A percentile compares a stretch with the other conserved stretches of the same genome.
Evolutionary conservation across 1,140 invertebrate species (phyloP).

Genomic region (Drosophila lini): DNA sequence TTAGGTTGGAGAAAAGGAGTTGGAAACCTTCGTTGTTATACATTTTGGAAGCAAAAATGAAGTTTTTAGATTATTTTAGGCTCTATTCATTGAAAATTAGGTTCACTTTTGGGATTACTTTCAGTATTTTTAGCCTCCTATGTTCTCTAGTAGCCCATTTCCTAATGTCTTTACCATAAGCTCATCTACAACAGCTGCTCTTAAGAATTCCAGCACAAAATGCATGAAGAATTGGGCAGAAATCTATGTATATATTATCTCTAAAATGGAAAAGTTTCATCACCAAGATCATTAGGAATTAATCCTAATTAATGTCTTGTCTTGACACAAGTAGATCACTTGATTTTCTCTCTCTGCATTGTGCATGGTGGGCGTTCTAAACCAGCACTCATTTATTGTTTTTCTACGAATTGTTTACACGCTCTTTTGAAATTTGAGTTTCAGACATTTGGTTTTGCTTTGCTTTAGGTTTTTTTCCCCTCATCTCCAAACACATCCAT

Average conservation of each 20-base stretch:
- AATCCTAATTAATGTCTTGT: slow-evolving; percentile 1
- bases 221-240: neutral
- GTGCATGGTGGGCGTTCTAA: slow-evolving; percentile 54
- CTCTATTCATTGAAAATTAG: neutral
- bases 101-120: neutral
- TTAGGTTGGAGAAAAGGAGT: neutral
- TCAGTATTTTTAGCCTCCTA: neutral
- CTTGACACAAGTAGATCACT: neutral
- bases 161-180: neutral
- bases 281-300: neutral
- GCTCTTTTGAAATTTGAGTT: slow-evolving; percentile 68
- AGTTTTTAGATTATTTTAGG: neutral
- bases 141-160: neutral
- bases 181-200: neutral
- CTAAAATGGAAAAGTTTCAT: neutral
- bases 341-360: slow-evolving; percentile 9
- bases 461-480: slow-evolving; percentile 7
- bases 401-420: slow-evolving; percentile 63
- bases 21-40: no score
- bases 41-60: no score
- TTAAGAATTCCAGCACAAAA: neutral
- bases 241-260: neutral
- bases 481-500: neutral
- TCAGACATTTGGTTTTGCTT: slow-evolving; percentile 15
- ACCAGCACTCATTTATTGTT: slow-evolving; percentile 51